A percentile compares a stretch with the other conserved stretches of the same genome.
phyloP scores from a whole-genome alignment of 2,113 vertebrate species.

The Cariama cristata region DNA sequence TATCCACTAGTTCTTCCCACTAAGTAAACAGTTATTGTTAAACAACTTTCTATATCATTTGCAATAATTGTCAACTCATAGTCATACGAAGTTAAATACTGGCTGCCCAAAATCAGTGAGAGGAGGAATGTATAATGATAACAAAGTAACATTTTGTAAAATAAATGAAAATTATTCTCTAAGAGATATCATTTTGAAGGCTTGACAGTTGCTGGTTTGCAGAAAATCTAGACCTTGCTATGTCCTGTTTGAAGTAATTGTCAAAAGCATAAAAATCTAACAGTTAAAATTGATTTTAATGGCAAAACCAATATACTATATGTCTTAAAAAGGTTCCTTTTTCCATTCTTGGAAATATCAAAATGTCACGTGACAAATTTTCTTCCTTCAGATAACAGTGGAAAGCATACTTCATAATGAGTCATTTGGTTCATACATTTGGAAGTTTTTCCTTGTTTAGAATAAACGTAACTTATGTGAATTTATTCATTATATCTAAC shows the following conservation, averaged over 20 bases:
- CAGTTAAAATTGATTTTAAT: neutral
- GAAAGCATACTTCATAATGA: neutral
- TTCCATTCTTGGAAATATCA: neutral
- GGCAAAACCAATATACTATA: neutral
- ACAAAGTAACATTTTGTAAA: neutral
- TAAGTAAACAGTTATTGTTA: neutral
- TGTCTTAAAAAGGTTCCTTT: neutral
- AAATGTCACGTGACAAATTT: neutral
- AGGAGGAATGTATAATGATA: neutral
- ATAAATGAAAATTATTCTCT: neutral
- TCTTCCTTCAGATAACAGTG: neutral
- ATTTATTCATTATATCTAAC: neutral
- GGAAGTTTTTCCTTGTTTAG: neutral
- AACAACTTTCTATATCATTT: neutral
- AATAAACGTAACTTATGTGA: neutral
- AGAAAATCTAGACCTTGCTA: neutral
- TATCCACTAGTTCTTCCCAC: neutral
- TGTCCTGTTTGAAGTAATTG: neutral
- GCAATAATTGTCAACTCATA: neutral
- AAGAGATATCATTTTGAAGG: neutral
- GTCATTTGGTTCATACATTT: neutral
- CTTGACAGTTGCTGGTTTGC: neutral
- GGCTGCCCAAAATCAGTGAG: neutral
- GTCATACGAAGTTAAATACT: neutral
- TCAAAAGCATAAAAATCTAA: neutral